phyloP scores from a whole-genome alignment of 1,140 invertebrate genomes.

The Drosophila simulans region DNA sequence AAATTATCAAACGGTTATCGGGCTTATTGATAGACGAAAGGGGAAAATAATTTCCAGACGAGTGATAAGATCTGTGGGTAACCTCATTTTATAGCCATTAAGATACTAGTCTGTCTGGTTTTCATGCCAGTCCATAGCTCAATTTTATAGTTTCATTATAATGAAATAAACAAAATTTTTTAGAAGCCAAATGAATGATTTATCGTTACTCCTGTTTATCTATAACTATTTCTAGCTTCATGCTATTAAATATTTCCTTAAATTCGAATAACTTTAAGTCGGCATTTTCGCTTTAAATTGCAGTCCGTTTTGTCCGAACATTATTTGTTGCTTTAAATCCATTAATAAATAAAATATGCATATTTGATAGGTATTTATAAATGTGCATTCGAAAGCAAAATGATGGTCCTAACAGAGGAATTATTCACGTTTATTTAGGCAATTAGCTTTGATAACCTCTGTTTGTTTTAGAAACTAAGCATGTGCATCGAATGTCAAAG shows the following conservation, averaged over 20 bases:
- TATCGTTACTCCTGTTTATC: too few species aligned
- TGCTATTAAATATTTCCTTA: too few species aligned
- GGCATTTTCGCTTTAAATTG: neutral
- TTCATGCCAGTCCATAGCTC: too few species aligned
- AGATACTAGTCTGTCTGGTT: too few species aligned
- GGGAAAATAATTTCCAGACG: conserved; percentile 20
- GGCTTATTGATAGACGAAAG: conserved; percentile 30
- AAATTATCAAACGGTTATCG: conserved; percentile 32
- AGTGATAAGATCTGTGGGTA: conserved; percentile 18
- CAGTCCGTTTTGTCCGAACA: neutral
- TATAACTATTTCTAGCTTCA: too few species aligned
- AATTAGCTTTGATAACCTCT: conserved; percentile 3
- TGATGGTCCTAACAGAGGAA: conserved; percentile 1
- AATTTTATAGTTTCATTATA: too few species aligned
- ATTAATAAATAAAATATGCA: conserved; percentile 10
- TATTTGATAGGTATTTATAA: neutral
- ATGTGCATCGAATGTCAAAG: neutral
- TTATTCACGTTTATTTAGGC: conserved; percentile 11
- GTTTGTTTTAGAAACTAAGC: neutral
- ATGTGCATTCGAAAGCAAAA: neutral
- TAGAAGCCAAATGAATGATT: too few species aligned
- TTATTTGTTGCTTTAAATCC: neutral
- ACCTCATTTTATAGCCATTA: conserved; percentile 11
- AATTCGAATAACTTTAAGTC: neutral
- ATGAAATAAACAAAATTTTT: too few species aligned